Evolutionary conservation across 2,888 invertebrate genomes (phyloP).

Genomic region (Volucella inflata): DNA sequence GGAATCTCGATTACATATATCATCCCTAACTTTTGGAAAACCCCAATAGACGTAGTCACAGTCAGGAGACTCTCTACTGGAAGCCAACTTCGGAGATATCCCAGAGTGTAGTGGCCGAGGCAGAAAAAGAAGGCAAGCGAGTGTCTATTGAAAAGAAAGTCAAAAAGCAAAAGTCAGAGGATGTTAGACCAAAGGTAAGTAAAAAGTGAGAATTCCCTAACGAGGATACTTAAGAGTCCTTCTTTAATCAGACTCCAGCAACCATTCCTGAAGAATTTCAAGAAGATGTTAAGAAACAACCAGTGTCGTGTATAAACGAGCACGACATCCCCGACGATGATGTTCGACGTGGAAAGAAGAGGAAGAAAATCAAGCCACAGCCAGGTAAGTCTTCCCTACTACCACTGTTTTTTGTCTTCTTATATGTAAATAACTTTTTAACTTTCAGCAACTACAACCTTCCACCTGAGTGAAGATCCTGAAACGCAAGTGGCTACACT

Average conservation of each 20-base stretch:
- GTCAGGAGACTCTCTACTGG: conserved; percentile 85
- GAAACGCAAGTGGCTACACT: conserved; percentile 89
- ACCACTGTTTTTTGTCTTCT: no score
- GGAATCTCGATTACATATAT: conserved; percentile 79
- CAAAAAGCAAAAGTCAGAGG: conserved; percentile 79
- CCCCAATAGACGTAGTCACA: conserved; percentile 80
- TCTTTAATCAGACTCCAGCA: conserved; percentile 48
- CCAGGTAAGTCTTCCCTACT: conserved; percentile 77
- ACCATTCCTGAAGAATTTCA: conserved; percentile 57
- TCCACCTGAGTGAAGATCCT: conserved; percentile 85
- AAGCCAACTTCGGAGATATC: conserved; percentile 84
- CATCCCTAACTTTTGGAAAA: background rate
- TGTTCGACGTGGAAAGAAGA: conserved; percentile 85
- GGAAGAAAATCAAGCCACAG: conserved; percentile 82
- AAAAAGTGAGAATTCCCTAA: background rate
- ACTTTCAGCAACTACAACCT: conserved; percentile 79
- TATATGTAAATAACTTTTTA: background rate
- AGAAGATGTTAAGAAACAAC: conserved; percentile 77
- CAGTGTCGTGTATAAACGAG: conserved; percentile 82
- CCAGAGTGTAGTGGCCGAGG: conserved; percentile 79
- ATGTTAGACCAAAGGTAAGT: conserved; percentile 78
- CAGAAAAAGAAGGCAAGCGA: conserved; percentile 71
- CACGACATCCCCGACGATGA: conserved; percentile 82
- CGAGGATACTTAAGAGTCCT: background rate
- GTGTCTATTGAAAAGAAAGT: conserved; percentile 80